phyloP scores from a whole-genome alignment of 2,797 vertebrate genomes.

The Vespertilio murinus region DNA sequence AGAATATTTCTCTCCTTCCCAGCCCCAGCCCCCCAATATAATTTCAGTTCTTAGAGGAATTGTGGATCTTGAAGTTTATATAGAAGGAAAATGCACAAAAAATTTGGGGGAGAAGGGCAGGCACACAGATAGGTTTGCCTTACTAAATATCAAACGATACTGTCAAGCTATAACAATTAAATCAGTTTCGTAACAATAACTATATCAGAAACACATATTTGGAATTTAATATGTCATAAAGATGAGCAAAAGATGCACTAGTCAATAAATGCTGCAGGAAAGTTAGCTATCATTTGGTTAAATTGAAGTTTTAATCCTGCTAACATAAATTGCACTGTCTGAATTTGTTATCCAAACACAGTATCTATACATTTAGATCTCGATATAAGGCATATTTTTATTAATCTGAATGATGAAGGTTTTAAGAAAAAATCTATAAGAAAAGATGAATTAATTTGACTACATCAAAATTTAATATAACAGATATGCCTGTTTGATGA shows the following conservation, averaged over 20 bases:
- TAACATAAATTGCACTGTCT: not conserved
- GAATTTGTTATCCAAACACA: not conserved
- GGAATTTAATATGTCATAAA: not conserved
- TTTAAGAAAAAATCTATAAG: not conserved
- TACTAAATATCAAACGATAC: not conserved
- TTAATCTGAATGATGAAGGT: not conserved
- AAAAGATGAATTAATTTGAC: not conserved
- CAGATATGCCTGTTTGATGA: not conserved
- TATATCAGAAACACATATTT: not conserved
- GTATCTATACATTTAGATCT: not conserved
- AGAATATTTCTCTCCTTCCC: not conserved
- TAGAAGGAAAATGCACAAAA: not conserved
- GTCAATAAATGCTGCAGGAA: not conserved
- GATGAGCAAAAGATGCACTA: not conserved
- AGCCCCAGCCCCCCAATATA: fast-evolving
- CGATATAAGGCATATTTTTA: not conserved
- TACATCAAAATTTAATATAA: not conserved
- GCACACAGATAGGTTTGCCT: not conserved
- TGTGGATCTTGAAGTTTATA: slow-evolving; percentile 20
- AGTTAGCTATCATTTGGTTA: not conserved
- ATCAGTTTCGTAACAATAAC: not conserved
- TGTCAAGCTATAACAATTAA: not conserved
- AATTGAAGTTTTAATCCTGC: not conserved
- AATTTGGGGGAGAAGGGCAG: not conserved
- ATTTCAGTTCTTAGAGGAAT: slow-evolving; percentile 20